These are phyloP conservation scores for Hesperia comma DNA, from an alignment of 2,888 invertebrate species.

Conservation along the genomic window DNA sequence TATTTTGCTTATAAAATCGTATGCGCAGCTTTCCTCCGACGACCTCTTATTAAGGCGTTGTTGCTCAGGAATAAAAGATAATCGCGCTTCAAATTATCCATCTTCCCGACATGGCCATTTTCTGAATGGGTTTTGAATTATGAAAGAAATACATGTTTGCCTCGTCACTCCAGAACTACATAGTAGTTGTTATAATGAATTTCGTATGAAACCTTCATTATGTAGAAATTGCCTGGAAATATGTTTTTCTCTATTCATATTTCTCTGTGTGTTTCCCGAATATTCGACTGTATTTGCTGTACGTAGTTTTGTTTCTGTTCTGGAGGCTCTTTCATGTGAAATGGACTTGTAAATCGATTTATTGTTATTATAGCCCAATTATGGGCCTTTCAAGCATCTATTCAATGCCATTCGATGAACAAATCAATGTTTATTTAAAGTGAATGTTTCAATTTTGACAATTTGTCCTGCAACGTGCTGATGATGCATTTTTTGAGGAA, in stretches of 20 bases:
- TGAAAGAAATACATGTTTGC: conserved; percentile 17
- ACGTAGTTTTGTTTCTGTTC: too few species aligned
- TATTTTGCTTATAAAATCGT: conserved; percentile 3
- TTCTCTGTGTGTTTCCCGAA: background rate
- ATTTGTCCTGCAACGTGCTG: too few species aligned
- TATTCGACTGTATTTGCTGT: too few species aligned
- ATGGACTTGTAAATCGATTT: too few species aligned
- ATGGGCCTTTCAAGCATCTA: too few species aligned
- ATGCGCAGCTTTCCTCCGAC: background rate
- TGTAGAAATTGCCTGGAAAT: background rate
- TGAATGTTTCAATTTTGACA: too few species aligned
- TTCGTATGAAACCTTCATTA: conserved; percentile 2
- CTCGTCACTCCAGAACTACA: background rate
- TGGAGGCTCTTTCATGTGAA: too few species aligned
- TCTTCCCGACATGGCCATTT: conserved; percentile 1
- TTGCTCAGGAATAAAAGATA: conserved; percentile 14
- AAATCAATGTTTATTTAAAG: too few species aligned
- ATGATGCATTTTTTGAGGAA: too few species aligned
- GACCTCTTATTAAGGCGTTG: conserved; percentile 13
- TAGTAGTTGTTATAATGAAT: background rate
- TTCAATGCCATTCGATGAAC: too few species aligned
- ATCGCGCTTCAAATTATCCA: conserved; percentile 15
- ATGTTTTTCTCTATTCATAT: background rate
- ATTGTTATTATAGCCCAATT: too few species aligned
- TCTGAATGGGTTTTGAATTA: conserved; percentile 24